Evolutionary conservation across 2,797 vertebrate genomes (phyloP), one percentile per base, ranked within the genome.

Genomic region (Enteromius anoplus): DNA sequence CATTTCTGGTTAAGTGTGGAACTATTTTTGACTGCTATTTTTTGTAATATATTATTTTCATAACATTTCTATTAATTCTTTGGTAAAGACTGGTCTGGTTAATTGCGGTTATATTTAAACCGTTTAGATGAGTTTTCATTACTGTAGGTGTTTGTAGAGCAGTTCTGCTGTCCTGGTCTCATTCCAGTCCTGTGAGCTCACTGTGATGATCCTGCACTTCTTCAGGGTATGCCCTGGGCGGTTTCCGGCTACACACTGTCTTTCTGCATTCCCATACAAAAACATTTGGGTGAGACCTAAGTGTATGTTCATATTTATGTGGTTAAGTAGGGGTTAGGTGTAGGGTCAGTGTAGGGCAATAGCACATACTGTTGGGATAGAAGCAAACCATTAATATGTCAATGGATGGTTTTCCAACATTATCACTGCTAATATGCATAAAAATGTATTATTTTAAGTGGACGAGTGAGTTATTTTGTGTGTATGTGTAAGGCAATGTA

Each of bases 181-280:
- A 85, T 84, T 85, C 87, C 80, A 47, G 66, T 82, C 34, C 49
- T 26, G 75, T 84, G 75, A 82, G 84, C 45, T 83, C 68, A 78
- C 68, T 47, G 29, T 45, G 80, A 80, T 78, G 45, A 81, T 47
- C 34, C 19, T 21, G 80, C 68, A 81, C 80, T 86, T 45, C 60
- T 55, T 45, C 64, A 78, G 73, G 34, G 71, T 82, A 73, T 37
- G 65, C 58, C 58, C 5, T 3, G 17, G 29, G 78, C 26, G 9
- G 2, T 76, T 26, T 84, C 55, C 19, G 45, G 65, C 69, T 55
- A 21, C 21, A 23, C 45, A 60, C 32, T 80, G 37, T 29, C 23
- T 69, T 51, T 69, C 75, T 58, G 14, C 49, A 65, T 86, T 81
- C 15, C 14, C 26, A 37, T 42, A 34, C n/a, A 77, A 40, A 34